Evolutionary conservation across 2,888 invertebrate genomes (phyloP).

Genomic region (Beris morrisii): DNA sequence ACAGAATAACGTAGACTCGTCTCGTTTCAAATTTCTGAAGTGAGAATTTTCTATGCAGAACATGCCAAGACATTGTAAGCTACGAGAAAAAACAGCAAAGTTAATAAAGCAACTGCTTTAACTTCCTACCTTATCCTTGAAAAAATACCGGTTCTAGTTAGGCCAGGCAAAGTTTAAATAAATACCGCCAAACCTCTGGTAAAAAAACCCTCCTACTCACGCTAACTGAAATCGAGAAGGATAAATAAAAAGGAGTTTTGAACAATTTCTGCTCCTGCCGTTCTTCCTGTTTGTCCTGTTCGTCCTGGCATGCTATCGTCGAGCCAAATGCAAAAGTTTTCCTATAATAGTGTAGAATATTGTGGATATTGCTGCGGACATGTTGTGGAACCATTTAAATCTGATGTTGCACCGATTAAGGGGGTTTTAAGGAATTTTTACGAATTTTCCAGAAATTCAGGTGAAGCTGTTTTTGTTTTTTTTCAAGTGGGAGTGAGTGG

Average conservation of each 20-base stretch:
- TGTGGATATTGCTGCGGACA: slow-evolving; percentile 40
- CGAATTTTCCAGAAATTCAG: slow-evolving; percentile 18
- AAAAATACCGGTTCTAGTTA: slow-evolving; percentile 12
- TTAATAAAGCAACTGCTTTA: slow-evolving; percentile 26
- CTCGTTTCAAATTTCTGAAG: no score
- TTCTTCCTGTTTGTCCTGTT: slow-evolving; percentile 22
- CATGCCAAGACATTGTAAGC: no score
- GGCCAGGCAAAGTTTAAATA: slow-evolving; percentile 7
- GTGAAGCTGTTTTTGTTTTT: background rate
- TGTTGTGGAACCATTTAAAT: slow-evolving; percentile 41
- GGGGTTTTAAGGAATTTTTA: slow-evolving; percentile 35
- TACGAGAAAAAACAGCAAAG: slow-evolving; percentile 4
- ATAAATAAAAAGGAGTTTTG: slow-evolving; percentile 29
- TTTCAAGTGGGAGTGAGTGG: background rate
- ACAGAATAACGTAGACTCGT: slow-evolving; percentile 1
- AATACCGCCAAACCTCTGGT: background rate
- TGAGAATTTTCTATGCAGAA: no score
- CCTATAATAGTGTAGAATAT: slow-evolving; percentile 31
- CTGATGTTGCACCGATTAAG: slow-evolving; percentile 43
- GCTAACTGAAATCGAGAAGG: no score
- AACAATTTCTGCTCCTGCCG: slow-evolving; percentile 27
- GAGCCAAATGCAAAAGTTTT: slow-evolving; percentile 25
- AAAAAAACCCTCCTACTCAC: no score
- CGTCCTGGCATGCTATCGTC: slow-evolving; percentile 29
- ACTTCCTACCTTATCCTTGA: slow-evolving; percentile 9